Evolutionary conservation across 2,797 vertebrate genomes (phyloP).

Genomic region (Enteromius afrohamiltoni): DNA sequence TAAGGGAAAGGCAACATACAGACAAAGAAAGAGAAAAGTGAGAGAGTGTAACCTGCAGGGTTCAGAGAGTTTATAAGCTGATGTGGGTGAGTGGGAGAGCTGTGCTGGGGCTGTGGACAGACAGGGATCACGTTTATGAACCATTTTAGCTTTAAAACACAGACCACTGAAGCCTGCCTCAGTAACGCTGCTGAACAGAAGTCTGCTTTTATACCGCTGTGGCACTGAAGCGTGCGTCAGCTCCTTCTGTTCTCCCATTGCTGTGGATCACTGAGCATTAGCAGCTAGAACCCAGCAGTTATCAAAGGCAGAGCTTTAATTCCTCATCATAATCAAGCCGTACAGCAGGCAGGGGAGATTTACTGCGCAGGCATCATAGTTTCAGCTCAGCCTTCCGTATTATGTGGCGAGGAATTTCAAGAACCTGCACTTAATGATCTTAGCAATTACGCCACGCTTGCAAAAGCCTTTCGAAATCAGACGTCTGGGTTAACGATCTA

Average conservation of each 20-base stretch:
- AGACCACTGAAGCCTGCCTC: slow-evolving; percentile 44
- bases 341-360: slow-evolving; percentile 46
- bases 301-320: slow-evolving; percentile 51
- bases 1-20: neutral
- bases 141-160: slow-evolving; percentile 50
- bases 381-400: slow-evolving; percentile 30
- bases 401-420: slow-evolving; percentile 36
- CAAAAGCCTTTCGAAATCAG: slow-evolving; percentile 32
- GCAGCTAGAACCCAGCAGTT: slow-evolving; percentile 41
- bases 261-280: slow-evolving; percentile 52
- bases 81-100: slow-evolving; percentile 49
- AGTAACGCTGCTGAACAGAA: slow-evolving; percentile 29
- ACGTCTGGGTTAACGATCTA: slow-evolving; percentile 21
- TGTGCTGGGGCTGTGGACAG: slow-evolving; percentile 40
- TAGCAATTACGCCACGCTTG: slow-evolving; percentile 26
- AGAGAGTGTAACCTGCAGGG: slow-evolving; percentile 19
- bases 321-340: slow-evolving; percentile 51
- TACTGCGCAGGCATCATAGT: neutral
- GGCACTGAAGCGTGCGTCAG: slow-evolving; percentile 40
- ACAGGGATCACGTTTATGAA: slow-evolving; percentile 46
- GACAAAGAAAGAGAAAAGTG: slow-evolving; percentile 9
- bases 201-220: slow-evolving; percentile 42
- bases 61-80: slow-evolving; percentile 42
- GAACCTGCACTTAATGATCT: slow-evolving; percentile 43
- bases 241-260: slow-evolving; percentile 45